Conservation (phyloP, 2,888 invertebrate genomes). For the Nebria brevicollis region DNA sequence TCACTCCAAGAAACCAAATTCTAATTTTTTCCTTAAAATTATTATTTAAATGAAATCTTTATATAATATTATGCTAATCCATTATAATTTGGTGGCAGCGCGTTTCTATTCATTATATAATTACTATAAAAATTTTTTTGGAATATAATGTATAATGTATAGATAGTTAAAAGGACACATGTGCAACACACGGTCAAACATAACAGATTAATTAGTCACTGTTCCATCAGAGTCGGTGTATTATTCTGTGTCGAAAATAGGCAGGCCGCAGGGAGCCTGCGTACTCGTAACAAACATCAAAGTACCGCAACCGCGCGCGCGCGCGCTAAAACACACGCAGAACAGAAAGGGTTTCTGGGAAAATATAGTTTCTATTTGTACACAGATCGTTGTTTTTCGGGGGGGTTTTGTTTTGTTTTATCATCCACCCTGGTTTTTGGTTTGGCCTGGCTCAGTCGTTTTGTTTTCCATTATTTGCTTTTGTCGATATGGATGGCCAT, state of each 20-base stretch:
- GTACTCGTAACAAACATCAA: not conserved
- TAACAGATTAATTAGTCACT: constrained; percentile 34
- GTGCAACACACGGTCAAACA: constrained; percentile 23
- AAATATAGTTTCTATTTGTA: constrained; percentile 1
- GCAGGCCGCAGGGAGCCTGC: not conserved
- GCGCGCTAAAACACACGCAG: too few relatives aligned
- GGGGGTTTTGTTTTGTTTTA: not conserved
- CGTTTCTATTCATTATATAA: too few relatives aligned
- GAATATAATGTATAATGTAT: not conserved
- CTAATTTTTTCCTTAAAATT: not conserved
- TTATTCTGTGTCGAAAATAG: constrained; percentile 4
- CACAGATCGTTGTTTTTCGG: not conserved
- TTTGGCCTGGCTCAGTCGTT: not conserved
- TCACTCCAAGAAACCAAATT: not conserved
- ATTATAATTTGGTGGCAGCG: too few relatives aligned
- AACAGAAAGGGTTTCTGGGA: not conserved
- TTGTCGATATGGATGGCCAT: not conserved
- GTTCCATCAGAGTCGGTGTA: constrained; percentile 22
- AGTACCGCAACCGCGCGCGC: not conserved
- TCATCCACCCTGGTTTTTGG: not conserved
- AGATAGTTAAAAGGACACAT: constrained; percentile 12
- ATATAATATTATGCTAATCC: too few relatives aligned
- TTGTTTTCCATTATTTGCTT: constrained; percentile 16
- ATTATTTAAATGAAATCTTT: too few relatives aligned
- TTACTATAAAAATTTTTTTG: too few relatives aligned